Conservation (phyloP, 2,113 vertebrate species). For the Percopsis transmontana region DNA sequence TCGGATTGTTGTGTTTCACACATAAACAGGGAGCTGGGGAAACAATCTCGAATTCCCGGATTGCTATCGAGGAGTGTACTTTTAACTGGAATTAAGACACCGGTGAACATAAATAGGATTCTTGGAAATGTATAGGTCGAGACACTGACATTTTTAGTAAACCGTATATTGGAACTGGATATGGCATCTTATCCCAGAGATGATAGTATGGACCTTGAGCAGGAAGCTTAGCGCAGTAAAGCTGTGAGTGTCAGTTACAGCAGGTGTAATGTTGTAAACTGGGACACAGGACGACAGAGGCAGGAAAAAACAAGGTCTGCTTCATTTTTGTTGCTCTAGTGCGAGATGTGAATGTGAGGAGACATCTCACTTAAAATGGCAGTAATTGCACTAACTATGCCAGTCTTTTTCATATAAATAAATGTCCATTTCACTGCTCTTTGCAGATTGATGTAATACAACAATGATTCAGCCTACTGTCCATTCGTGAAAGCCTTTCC, state of each 20-base stretch:
- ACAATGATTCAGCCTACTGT: too few species aligned
- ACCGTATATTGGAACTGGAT: slow-evolving; percentile 18
- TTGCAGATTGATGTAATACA: too few species aligned
- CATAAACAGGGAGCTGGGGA: too few species aligned
- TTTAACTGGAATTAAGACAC: not conserved
- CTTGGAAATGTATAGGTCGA: not conserved
- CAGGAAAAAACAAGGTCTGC: not conserved
- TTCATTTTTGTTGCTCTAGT: not conserved
- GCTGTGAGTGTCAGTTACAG: slow-evolving; percentile 24
- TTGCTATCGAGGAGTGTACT: too few species aligned
- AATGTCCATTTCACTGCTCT: too few species aligned
- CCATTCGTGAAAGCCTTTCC: too few species aligned
- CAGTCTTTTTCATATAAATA: not conserved
- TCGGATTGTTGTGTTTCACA: too few species aligned
- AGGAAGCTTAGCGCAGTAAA: slow-evolving; percentile 11
- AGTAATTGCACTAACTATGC: not conserved
- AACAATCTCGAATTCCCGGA: too few species aligned
- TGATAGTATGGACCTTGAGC: slow-evolving; percentile 5
- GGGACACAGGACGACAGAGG: slow-evolving; percentile 20
- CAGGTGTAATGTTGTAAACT: slow-evolving; percentile 18
- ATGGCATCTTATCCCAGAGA: slow-evolving; percentile 22
- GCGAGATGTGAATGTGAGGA: not conserved
- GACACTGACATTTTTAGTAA: not conserved
- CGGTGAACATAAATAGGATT: not conserved
- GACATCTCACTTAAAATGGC: not conserved